Percentiles rank a stretch among this genome's conserved stretches.
Evolutionary conservation across 2,113 vertebrate genomes (phyloP).

Genomic region (Pteruthius melanotis): DNA sequence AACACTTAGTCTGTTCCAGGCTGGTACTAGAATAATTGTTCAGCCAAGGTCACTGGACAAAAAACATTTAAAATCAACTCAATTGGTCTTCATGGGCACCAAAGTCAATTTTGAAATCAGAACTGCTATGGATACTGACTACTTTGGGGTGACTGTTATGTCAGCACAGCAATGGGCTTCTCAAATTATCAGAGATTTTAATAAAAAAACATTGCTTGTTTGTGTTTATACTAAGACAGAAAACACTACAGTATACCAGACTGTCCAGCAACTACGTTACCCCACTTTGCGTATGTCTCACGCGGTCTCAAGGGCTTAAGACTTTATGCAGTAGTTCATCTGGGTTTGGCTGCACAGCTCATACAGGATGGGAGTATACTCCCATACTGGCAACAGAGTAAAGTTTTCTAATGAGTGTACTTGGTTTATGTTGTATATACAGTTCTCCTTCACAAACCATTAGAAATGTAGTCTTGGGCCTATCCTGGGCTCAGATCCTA

Average conservation of each 20-base stretch:
- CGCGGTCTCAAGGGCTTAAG: neutral
- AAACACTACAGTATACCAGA: neutral
- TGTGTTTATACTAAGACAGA: neutral
- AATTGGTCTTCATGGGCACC: neutral
- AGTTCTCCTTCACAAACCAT: neutral
- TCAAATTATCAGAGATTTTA: neutral
- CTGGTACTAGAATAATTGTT: slow-evolving; percentile 12
- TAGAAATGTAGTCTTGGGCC: neutral
- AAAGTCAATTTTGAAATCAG: neutral
- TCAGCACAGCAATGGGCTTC: neutral
- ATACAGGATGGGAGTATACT: neutral
- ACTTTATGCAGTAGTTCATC: neutral
- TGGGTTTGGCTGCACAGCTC: neutral
- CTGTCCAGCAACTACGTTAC: neutral
- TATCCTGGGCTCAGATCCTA: neutral
- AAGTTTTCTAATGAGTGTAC: neutral
- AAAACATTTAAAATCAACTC: neutral
- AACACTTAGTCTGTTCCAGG: neutral
- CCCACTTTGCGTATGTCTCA: neutral
- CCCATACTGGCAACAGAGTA: neutral
- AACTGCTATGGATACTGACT: neutral
- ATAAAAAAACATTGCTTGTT: neutral
- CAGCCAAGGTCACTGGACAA: neutral
- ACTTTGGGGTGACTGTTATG: neutral
- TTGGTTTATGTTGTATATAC: neutral